Base-by-base conservation (phyloP, 1,140 invertebrate species). In the Lycorma delicatula region DNA sequence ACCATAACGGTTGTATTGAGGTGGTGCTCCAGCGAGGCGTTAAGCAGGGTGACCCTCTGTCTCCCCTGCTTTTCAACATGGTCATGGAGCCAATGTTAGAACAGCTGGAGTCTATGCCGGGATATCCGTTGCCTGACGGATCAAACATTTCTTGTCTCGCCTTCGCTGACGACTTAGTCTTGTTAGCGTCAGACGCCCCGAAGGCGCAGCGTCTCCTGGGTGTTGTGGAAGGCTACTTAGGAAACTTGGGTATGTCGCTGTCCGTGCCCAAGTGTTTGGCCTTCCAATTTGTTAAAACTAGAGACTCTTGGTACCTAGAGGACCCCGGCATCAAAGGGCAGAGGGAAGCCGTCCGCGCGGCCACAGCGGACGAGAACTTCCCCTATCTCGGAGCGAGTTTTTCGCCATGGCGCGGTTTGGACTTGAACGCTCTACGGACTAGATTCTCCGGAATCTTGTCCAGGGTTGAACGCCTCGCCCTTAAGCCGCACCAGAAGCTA, bases 1-100 rank as follows among this genome's bases (percentile, higher is more conserved):
- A 64, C 47, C 22, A 9, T 6, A 5, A 46, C 7, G 41, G 41
- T 7, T 13, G 5, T 6, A 46, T 46, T 18, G 41, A 46, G 16
- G 20, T 46, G 12, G 20, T 16, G 5, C 44, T 36, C 0, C 28
- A 22, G 22, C 13, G 63, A 1, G 70, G 70, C n/a, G 69, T 70
- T 0, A 62, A 64, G 26, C 71, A 72, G 57, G 69, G 71, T 1
- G 69, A 69, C 47, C 68, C 66, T 0, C 49, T 74, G 1, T 60
- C 62, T 1, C 63, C 63, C 1, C 9, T 69, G 13, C 58, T 72
- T 4, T 73, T 72, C 29, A 70, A 71, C 28, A 36, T 68, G 44
- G 61, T 63, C 2, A 59, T 72, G 41, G 66, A 71, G 22, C 66
- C 49, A 11, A n/a, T 62, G 11, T 22, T 67, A 9, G n/a, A 27